Base-by-base conservation (phyloP, 1,140 invertebrate species). In the Cardiocondyla obscurior region DNA sequence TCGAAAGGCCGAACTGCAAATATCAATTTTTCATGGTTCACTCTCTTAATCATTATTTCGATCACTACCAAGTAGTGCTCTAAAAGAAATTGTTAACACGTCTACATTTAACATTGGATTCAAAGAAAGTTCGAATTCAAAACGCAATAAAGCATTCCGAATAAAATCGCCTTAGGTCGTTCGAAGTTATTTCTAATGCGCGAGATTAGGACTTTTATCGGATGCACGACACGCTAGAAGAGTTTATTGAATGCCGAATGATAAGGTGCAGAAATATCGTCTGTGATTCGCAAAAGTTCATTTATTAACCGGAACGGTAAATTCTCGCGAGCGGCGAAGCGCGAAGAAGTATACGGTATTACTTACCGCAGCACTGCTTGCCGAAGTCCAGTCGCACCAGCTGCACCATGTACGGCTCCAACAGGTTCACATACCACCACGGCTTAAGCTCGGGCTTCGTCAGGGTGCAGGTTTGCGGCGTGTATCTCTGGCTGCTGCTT, bases 371-470 rank as follows among this genome's bases (percentile, higher is more conserved):
- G 90, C 98, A 99, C 16, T 97, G 95, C 93, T 98, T 97, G 55
- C 98, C 98, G 92, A 99, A 99, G 94, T 99, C 98, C 53, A 99
- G 94, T 49, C 98, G 94, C 10, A 99, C 98, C 57, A 99, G 95
- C 92, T 99, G 98, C 46, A 99, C 98, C 97, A 99, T 98, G 92
- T 99, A 99, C 0, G 98, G 98, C 90, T 99, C 98, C 33, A 99
- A 94, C 0, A 99, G 95, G 93, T 99, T 99, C 85, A 99, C 98
- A 93, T 99, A 99, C 98, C 98, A 99, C 98, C 98, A 99, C 7
- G 98, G 98, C 14, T 96, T 95, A 4, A 95, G 93, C 92, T 99
- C 98, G 0, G 95, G 93, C 92, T 96, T 97, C 0, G 98, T 99
- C 39, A 98, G 94, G 0, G 97, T 98, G 92, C 98, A 99, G 0